A percentile compares a stretch with the other conserved stretches of the same genome.
phyloP scores from a whole-genome alignment of 2,888 invertebrate species.

The Hedya salicella region DNA sequence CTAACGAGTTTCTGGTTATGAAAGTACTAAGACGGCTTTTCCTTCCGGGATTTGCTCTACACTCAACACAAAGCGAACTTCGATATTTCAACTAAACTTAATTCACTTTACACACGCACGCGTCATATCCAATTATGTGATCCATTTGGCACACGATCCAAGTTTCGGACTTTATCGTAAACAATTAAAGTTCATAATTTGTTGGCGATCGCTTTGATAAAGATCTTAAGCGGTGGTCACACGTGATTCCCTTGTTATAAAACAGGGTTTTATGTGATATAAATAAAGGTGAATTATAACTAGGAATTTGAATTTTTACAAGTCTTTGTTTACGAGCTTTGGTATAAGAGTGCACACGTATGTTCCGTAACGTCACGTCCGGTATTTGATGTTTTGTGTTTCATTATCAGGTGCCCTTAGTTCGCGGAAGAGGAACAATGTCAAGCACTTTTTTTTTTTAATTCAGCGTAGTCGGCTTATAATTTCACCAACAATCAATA shows the following conservation, averaged over 20 bases:
- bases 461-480: no score
- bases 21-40: no score
- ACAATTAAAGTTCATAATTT: constrained; percentile 1
- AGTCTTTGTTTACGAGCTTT: neutral
- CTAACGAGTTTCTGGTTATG: no score
- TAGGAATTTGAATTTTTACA: neutral
- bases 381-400: no score
- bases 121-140: constrained; percentile 29
- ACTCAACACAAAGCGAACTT: neutral
- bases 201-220: constrained; percentile 15
- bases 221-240: constrained; percentile 27
- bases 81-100: constrained; percentile 31
- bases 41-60: no score
- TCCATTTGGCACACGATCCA: constrained; percentile 5
- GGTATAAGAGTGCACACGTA: neutral
- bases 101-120: constrained; percentile 26
- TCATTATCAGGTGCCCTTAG: no score
- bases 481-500: no score
- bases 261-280: constrained; percentile 26
- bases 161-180: constrained; percentile 3
- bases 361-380: neutral
- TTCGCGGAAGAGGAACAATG: no score
- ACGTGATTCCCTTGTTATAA: constrained; percentile 31
- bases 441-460: no score
- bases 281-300: constrained; percentile 25